These are phyloP conservation scores for Tinea pellionella DNA, from an alignment of 2,888 invertebrate species.

Conservation along the genomic window DNA sequence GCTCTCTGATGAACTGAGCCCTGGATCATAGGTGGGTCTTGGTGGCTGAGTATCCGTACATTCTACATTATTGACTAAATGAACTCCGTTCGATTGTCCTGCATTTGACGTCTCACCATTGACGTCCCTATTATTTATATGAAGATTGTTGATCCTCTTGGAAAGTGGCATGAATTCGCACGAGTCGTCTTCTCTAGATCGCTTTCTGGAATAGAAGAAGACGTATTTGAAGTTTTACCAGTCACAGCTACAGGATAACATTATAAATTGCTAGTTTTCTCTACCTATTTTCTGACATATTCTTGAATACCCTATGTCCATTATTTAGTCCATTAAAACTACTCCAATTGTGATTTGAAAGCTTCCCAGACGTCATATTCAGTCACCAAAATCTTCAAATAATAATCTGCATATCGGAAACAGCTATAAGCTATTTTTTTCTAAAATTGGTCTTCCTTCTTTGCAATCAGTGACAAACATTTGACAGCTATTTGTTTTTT, in stretches of 20 bases:
- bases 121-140: slow-evolving; percentile 73
- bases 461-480: not conserved
- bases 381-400: not conserved
- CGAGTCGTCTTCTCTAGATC: slow-evolving; percentile 80
- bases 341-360: slow-evolving; percentile 36
- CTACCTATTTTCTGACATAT: slow-evolving; percentile 63
- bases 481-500: not conserved
- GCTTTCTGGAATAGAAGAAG: slow-evolving; percentile 71
- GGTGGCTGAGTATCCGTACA: slow-evolving; percentile 18
- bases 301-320: slow-evolving; percentile 41
- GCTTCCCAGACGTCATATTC: slow-evolving; percentile 18
- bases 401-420: not conserved
- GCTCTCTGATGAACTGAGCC: slow-evolving; percentile 80
- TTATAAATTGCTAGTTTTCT: not conserved
- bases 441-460: not conserved
- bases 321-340: slow-evolving; percentile 36
- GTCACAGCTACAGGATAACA: too few species aligned
- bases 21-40: slow-evolving; percentile 77
- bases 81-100: slow-evolving; percentile 41
- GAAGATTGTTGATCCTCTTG: slow-evolving; percentile 90
- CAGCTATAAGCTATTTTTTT: not conserved
- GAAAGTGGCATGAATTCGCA: slow-evolving; percentile 89
- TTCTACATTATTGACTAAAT: slow-evolving; percentile 40
- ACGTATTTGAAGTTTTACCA: not conserved
- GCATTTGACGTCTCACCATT: slow-evolving; percentile 32